phyloP scores from a whole-genome alignment of 2,888 invertebrate genomes.

The Zygothrica quintamaculata region DNA sequence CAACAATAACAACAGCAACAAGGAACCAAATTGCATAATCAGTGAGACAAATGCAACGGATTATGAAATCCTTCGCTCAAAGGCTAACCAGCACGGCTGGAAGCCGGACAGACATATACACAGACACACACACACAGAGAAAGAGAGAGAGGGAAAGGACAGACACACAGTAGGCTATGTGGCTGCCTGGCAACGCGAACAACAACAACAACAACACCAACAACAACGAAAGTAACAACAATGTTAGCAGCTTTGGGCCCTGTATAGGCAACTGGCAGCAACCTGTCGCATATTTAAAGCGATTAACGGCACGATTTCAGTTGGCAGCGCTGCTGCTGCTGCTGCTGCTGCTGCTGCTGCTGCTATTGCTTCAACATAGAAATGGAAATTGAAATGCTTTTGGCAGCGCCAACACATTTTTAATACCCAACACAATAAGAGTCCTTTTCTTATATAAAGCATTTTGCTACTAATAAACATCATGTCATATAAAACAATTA shows the following conservation, averaged over 20 bases:
- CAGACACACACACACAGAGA: too few species aligned
- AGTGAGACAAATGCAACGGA: conserved; percentile 70
- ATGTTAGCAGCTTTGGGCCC: conserved; percentile 27
- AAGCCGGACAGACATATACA: conserved; percentile 31
- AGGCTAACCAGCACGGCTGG: conserved; percentile 50
- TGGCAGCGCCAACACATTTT: conserved; percentile 76
- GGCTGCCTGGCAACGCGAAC: conserved; percentile 40
- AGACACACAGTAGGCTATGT: conserved; percentile 3
- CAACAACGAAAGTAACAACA: conserved; percentile 30
- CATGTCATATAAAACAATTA: too few species aligned
- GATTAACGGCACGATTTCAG: conserved; percentile 75
- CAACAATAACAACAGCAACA: conserved; percentile 23
- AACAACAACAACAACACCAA: conserved; percentile 32
- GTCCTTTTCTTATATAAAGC: too few species aligned
- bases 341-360: too few species aligned
- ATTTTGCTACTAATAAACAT: too few species aligned
- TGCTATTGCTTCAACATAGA: conserved; percentile 54
- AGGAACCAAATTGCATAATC: conserved; percentile 67
- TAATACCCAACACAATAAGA: conserved; percentile 7
- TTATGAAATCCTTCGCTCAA: conserved; percentile 77
- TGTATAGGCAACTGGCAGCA: conserved; percentile 57
- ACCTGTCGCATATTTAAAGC: conserved; percentile 77
- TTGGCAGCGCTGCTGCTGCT: conserved; percentile 55
- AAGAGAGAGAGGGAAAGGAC: conserved; percentile 7
- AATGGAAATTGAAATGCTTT: conserved; percentile 79